phyloP scores from a whole-genome alignment of 2,888 invertebrate genomes.

The Tuberolachnus salignus region DNA sequence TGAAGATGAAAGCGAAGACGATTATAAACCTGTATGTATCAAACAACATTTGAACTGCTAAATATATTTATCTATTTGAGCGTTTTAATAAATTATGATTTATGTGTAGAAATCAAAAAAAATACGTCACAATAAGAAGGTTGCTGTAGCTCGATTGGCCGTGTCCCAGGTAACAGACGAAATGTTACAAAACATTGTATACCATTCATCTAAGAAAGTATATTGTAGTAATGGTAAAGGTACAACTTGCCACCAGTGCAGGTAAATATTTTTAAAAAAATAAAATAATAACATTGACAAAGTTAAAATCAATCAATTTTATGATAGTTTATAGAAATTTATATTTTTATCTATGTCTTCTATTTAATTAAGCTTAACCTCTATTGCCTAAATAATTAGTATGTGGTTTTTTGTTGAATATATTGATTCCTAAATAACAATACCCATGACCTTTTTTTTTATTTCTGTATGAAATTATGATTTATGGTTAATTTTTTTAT shows the following conservation, averaged over 20 bases:
- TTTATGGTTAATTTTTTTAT: too few species aligned
- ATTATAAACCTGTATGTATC: conserved; percentile 25
- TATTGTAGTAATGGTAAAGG: conserved; percentile 21
- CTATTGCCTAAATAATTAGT: too few species aligned
- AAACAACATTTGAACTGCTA: neutral
- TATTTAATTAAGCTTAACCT: too few species aligned
- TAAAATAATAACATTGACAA: too few species aligned
- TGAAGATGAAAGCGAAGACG: conserved; percentile 4
- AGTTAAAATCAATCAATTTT: too few species aligned
- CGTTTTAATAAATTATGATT: conserved; percentile 1
- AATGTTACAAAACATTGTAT: conserved; percentile 37
- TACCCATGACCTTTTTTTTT: too few species aligned
- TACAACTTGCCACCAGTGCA: conserved; percentile 49
- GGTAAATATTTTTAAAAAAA: conserved; percentile 14
- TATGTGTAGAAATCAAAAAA: conserved; percentile 21
- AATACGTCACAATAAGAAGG: neutral
- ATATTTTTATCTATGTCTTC: too few species aligned
- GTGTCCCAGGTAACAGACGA: conserved; percentile 36
- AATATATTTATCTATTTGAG: neutral
- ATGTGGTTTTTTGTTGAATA: too few species aligned
- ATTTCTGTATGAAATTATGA: too few species aligned
- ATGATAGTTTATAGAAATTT: too few species aligned
- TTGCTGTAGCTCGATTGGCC: neutral
- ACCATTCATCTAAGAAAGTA: conserved; percentile 8
- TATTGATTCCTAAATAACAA: too few species aligned